Base-by-base conservation (phyloP, 2,888 invertebrate species). In the Zaprionus bogoriensis region DNA sequence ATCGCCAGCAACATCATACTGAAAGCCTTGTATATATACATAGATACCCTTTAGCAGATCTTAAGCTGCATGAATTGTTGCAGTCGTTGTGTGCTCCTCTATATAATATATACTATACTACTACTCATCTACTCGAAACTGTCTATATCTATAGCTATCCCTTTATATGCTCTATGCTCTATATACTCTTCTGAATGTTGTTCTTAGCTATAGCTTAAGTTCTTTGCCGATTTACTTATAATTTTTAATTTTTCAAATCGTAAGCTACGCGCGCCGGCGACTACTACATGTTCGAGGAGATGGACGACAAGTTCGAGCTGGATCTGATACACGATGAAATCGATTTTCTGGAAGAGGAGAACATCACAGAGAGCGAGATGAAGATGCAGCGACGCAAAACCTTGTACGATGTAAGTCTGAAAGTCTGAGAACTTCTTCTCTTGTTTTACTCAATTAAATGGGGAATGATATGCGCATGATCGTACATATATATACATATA, bases 211-310 rank as follows among this genome's bases (percentile, higher is more conserved):
- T 4, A 9, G 2, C 5, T 1, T 0, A 7, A 2, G 0, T 0
- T 4, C 4, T 3, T 0, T 3, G 4, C 22, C 9, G 9, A 2
- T 27, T 4, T 2, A 4, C 38, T 83, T 14, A 77, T 53, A 41
- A 45, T 39, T 0, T 20, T 41, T 28, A 38, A 7, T 14, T 14
- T 28, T 2, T 41, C 23, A 9, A n/a, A 14, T 25, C 4, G 7
- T 27, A 46, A 45, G 99, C 99, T 50, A 95, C 99, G 61, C 95
- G 99, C 50, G 98, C 98, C 63, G 99, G 99, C 14, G 99, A 99
- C 92, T 99, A 99, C 92, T 99, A 98, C 92, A 98, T 99, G 98
- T 99, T 99, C 92, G 98, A 99, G 88, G 98, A 98, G 77, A 93
- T 96, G 88, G 95, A 96, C 84, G 96, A 96, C 77, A 95, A 96